These are phyloP conservation scores for Brachyptera risi DNA, from an alignment of 2,888 invertebrate species.

Conservation along the genomic window DNA sequence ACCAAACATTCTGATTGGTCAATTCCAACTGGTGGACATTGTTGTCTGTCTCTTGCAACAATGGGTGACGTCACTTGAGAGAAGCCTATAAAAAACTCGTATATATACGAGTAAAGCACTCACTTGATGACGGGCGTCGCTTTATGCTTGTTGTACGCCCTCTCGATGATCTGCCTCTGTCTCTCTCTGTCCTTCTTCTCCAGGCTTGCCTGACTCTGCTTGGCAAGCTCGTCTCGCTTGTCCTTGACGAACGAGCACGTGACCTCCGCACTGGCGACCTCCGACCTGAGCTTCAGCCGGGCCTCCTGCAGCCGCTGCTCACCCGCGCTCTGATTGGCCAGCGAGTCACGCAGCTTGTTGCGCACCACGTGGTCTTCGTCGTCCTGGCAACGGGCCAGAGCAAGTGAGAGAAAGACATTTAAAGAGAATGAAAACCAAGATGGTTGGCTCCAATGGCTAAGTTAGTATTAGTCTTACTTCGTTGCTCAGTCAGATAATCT, in stretches of 20 bases:
- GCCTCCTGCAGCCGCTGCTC: constrained; percentile 36
- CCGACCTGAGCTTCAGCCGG: constrained; percentile 37
- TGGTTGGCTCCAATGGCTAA: no score
- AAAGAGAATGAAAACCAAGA: no score
- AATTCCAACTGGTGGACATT: no score
- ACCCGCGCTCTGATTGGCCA: neutral
- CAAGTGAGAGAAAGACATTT: no score
- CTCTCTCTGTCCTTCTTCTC: constrained; percentile 35
- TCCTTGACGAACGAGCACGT: constrained; percentile 38
- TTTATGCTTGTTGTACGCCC: constrained; percentile 31
- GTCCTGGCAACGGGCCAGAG: no score
- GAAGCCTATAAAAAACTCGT: no score
- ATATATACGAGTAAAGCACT: no score
- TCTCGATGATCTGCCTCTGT: constrained; percentile 33
- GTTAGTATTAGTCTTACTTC: no score
- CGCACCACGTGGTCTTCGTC: constrained; percentile 36
- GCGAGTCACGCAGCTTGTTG: constrained; percentile 30
- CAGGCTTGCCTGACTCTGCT: constrained; percentile 34
- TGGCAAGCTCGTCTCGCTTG: constrained; percentile 35
- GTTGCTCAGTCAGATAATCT: no score
- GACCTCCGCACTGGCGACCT: constrained; percentile 38
- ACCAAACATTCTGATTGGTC: no score
- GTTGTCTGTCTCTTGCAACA: no score
- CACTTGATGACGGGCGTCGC: constrained; percentile 24
- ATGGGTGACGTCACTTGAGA: no score